phyloP scores from a whole-genome alignment of 2,888 invertebrate species.

The Imbricaverruca yamaguchii region DNA sequence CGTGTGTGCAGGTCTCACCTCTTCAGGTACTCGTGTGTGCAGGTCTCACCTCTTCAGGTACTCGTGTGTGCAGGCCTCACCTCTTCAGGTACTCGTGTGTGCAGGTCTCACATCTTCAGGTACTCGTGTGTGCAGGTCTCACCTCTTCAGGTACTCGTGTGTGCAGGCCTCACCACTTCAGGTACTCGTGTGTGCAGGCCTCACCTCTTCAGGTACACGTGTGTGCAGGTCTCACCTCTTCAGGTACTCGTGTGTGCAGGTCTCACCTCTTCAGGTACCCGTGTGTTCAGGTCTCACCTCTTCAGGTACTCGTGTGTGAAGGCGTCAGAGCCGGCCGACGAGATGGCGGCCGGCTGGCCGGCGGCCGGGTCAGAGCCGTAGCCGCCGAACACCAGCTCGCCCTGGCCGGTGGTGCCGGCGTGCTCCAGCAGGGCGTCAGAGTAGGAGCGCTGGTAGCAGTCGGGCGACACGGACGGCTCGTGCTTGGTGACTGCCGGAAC shows the following conservation, averaged over 20 bases:
- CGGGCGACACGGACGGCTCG: constrained; percentile 5
- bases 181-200: neutral
- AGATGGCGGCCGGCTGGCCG: neutral
- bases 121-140: too few species aligned
- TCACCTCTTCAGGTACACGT: neutral
- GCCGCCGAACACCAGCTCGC: constrained; percentile 10
- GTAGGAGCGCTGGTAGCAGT: neutral
- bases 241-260: neutral
- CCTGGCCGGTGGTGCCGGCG: neutral
- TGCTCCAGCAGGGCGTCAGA: neutral
- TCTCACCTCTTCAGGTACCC: neutral
- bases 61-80: neutral
- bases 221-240: too few species aligned
- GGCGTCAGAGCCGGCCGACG: neutral
- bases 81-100: constrained; percentile 8
- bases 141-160: neutral
- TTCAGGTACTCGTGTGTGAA: constrained; percentile 17
- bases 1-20: too few species aligned
- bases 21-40: too few species aligned
- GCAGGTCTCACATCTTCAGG: neutral
- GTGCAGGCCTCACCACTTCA: neutral
- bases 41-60: neutral
- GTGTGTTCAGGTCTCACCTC: neutral
- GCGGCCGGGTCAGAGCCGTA: neutral
- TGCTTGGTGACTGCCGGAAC: neutral